A percentile compares a stretch with the other conserved stretches of the same genome.
Conservation (phyloP, 2,888 invertebrate genomes). For the Cartodere bifasciata region DNA sequence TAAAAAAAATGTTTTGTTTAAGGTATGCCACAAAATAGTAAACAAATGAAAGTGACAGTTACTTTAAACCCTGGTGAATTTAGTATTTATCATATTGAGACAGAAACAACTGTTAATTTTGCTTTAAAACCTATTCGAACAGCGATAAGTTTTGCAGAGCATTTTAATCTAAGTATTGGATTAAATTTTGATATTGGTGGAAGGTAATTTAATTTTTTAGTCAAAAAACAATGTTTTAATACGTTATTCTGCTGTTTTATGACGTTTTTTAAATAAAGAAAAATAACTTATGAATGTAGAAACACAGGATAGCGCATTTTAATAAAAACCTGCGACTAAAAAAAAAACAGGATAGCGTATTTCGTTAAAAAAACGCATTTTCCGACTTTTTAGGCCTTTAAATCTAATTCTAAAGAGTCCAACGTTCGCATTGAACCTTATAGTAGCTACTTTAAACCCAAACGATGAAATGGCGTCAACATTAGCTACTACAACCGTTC, state of each 20-base stretch:
- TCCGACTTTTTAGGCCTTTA: conserved; percentile 47
- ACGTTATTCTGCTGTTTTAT: too few species aligned
- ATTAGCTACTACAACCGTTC: conserved; percentile 13
- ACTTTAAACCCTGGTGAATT: conserved; percentile 62
- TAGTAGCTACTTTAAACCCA: conserved; percentile 63
- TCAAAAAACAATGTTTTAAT: conserved; percentile 2
- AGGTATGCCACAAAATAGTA: conserved; percentile 31
- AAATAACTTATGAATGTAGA: conserved; percentile 6
- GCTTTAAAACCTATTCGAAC: conserved; percentile 76
- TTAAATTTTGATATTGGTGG: conserved; percentile 68
- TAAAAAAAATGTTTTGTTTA: conserved; percentile 28
- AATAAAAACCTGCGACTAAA: conserved; percentile 2
- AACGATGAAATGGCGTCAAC: conserved; percentile 31
- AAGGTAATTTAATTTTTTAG: conserved; percentile 36
- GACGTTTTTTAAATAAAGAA: conserved; percentile 6
- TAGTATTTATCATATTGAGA: conserved; percentile 48
- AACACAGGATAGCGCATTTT: too few species aligned
- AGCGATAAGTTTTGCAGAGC: conserved; percentile 66
- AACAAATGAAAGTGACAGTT: conserved; percentile 44
- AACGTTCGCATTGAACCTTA: conserved; percentile 66
- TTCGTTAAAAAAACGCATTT: not conserved
- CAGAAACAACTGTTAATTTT: conserved; percentile 66
- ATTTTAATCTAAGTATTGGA: conserved; percentile 51
- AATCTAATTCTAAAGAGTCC: conserved; percentile 59
- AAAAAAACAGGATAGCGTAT: conserved; percentile 3